Base-by-base conservation (phyloP, 2,797 vertebrate genomes). In the Triplophysa bombifrons region DNA sequence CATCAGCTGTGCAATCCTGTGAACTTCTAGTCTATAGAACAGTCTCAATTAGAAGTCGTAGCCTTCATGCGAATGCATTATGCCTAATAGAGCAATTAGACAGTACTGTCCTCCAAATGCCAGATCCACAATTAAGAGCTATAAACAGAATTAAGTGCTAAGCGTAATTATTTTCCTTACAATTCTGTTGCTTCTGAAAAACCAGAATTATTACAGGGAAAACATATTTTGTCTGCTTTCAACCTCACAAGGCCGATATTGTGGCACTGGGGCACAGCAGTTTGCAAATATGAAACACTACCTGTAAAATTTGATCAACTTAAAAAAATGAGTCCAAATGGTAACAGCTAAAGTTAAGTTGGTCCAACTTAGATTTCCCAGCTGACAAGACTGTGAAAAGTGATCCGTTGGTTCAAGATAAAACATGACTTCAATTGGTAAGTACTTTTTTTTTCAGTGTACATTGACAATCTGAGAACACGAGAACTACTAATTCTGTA, bases 81-180 rank as follows among this genome's bases (percentile, higher is more conserved):
- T 68, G 81, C 16, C 60, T 61, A 78, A 78, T 56, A 46, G 56
- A 56, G 53, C 83, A 81, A 74, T 80, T 84, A 75, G 27, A 78
- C 64, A 64, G 13, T 17, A 60, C 61, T 65, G 41, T 80, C 61
- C 20, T 71, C 48, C 38, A 64, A 83, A 67, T 50, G 50, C 9
- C 38, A 64, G 2, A 65, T 6, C 61, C 34, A 19, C 20, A 79
- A 73, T 50, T 78, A 67, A 84, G 20, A 74, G 74, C 46, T 69
- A 58, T 12, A 72, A 16, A 65, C 17, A 7, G 19, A 72, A 71
- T 53, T 3, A 78, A 66, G 19, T 34, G 50, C 50, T 79, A 64
- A 48, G 56, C 60, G 41, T 27, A 48, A 34, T 78, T 55, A 72
- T 46, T 66, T 79, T 50, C 70, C 56, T 58, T 72, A 16, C 2